These are phyloP conservation scores for Cichlasoma orientale DNA, from an alignment of 2,797 vertebrate species.

Conservation along the genomic window DNA sequence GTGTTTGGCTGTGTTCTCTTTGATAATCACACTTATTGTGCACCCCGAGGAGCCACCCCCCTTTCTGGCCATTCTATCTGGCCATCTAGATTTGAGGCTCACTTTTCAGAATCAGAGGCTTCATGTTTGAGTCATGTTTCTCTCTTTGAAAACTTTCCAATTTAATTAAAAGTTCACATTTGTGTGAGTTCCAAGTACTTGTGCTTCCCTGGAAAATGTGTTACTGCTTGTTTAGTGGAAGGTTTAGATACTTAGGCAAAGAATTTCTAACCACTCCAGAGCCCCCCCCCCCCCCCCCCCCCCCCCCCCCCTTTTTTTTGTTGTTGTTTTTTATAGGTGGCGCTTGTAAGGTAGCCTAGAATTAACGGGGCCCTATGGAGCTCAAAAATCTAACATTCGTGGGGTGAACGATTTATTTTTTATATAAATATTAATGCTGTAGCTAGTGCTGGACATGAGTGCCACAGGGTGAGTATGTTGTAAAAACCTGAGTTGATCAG, in stretches of 20 bases:
- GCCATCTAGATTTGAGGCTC: background rate
- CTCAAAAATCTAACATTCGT: rapidly evolving
- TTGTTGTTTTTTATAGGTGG: background rate
- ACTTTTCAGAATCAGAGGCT: background rate
- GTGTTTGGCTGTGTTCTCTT: background rate
- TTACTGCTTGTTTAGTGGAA: background rate
- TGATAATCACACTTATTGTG: background rate
- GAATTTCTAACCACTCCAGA: background rate
- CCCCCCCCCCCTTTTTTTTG: rapidly evolving
- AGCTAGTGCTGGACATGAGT: background rate
- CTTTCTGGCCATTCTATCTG: background rate
- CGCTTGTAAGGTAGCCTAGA: background rate
- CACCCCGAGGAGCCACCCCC: background rate
- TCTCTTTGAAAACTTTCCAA: background rate
- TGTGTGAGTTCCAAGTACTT: background rate
- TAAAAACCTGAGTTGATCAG: background rate
- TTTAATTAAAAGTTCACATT: background rate
- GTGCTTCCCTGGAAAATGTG: too few relatives aligned
- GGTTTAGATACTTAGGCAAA: background rate
- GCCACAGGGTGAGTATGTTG: background rate
- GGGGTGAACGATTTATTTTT: background rate
- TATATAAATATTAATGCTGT: background rate
- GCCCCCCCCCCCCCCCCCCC: too few relatives aligned
- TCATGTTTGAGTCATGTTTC: too few relatives aligned
- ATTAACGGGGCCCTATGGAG: background rate